Evolutionary conservation across 2,888 invertebrate genomes (phyloP), one percentile per base, ranked within the genome.

Genomic region (Aleiodes alternator): DNA sequence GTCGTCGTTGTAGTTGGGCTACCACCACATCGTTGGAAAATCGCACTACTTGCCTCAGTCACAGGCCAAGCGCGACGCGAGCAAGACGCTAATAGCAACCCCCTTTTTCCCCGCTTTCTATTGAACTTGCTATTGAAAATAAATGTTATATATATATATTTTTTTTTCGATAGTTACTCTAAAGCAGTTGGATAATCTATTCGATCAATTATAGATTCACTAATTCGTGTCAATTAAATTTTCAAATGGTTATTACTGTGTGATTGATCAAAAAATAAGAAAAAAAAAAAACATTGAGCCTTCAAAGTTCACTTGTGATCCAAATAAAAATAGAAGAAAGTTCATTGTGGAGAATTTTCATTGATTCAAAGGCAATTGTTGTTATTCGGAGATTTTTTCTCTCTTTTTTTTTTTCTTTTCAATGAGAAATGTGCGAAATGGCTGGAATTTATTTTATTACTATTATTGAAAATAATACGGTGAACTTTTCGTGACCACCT

Each of bases 1-100:
- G 59, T 73, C 78, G 70, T 76, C 76, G 78, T 75, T 57, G 66
- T 23, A 56, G 59, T 82, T 80, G 74, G 79, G 81, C 77, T 80
- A 80, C 79, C 80, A 77, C 79, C 80, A 79, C 78, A 78, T 78
- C 75, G 43, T 14, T 53, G 80, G 80, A 83, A 83, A 1, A 81
- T 82, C 80, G 80, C 82, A 74, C 78, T 80, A 80, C 81, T 82
- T 81, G 82, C 82, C 43, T 85, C 85, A 85, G 85, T 85, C 82
- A 83, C 84, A 81, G 82, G 80, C 82, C 85, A 84, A 83, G 82
- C 82, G 81, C 80, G 79, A 80, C 76, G 72, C 78, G 75, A 79
- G 74, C 71, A 73, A 76, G 75, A 69, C 78, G 76, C 75, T 43
- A 55, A 77, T 50, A 78, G 73, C 74, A 72, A 64, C 78, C 78